phyloP scores from a whole-genome alignment of 2,797 vertebrate species.

The Podargus strigoides region DNA sequence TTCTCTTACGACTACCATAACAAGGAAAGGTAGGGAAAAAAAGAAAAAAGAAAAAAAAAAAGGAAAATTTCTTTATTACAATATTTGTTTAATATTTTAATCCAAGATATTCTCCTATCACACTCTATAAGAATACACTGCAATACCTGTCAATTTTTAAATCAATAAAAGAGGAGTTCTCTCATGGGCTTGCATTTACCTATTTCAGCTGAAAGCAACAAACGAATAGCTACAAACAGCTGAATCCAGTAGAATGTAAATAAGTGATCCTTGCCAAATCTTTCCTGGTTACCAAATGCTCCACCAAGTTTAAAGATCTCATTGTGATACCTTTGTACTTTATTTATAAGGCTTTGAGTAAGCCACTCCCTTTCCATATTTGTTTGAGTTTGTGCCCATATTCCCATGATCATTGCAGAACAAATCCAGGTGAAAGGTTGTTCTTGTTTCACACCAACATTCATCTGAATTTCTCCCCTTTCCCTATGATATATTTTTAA shows the following conservation, averaged over 20 bases:
- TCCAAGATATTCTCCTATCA: not conserved
- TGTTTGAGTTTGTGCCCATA: conserved; percentile 15
- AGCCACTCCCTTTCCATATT: conserved; percentile 58
- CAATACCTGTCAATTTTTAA: not conserved
- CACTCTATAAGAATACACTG: not conserved
- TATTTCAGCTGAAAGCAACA: conserved; percentile 29
- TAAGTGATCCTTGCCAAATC: conserved; percentile 20
- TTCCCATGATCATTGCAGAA: conserved; percentile 42
- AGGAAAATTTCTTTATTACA: not conserved
- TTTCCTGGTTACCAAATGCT: conserved; percentile 27
- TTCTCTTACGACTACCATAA: not conserved
- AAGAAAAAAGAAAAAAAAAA: not conserved
- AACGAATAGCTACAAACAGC: conserved; percentile 5
- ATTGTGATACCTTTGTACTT: conserved; percentile 28
- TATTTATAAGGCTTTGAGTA: conserved; percentile 49
- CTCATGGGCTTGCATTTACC: not conserved
- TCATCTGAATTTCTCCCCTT: not conserved
- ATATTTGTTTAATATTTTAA: not conserved
- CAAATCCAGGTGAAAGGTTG: conserved; percentile 57
- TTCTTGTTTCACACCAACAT: not conserved
- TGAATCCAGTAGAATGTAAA: conserved; percentile 37
- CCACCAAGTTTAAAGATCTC: conserved; percentile 32
- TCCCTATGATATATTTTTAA: not conserved
- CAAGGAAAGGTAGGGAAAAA: not conserved
- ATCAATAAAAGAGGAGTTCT: not conserved